Evolutionary conservation across 2,797 vertebrate genomes (phyloP), one percentile per base, ranked within the genome.

Genomic region (Rhinophrynus dorsalis): DNA sequence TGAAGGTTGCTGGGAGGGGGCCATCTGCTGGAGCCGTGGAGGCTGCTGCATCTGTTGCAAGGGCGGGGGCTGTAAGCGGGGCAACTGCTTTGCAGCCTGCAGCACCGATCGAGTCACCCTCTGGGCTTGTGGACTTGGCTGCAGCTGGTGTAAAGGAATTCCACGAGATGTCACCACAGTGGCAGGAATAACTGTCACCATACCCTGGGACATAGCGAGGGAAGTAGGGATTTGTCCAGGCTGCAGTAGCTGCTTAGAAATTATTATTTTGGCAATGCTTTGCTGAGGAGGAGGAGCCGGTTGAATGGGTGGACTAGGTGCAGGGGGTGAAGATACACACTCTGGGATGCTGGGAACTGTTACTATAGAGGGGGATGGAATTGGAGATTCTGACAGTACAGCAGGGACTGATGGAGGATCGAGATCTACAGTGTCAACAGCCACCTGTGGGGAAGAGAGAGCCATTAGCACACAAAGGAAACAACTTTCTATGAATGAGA

Each of bases 41-140:
- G 70, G 88, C 1, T 92, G 90, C 76, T 89, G 91, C 82, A 94
- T 94, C 87, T 94, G 94, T 78, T 95, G 94, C 78, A 95, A 87
- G 2, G 94, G 91, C 0, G 95, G 94, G 0, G 95, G 93, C 8
- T 86, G 79, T 30, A 85, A 75, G 1, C 84, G 83, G 44, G 82
- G 85, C 55, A 87, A 57, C 32, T 86, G 85, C 79, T 84, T 84
- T 64, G 84, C 78, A 2, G 84, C 84, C 88, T 85, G 81, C 78
- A 88, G 45, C 20, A 88, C 81, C 1, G 85, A 86, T 17, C 92
- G 0, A 78, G 86, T 85, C 33, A 86, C 77, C n/a, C 85, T 82
- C 50, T 85, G 83, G 20, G 86, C 81, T 73, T 85, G 82, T 80
- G 87, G 76, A 77, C 89, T 75, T 2, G 64, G 86, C 21, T 55